phyloP scores from a whole-genome alignment of 2,888 invertebrate species.

The Rhagonycha fulva region DNA sequence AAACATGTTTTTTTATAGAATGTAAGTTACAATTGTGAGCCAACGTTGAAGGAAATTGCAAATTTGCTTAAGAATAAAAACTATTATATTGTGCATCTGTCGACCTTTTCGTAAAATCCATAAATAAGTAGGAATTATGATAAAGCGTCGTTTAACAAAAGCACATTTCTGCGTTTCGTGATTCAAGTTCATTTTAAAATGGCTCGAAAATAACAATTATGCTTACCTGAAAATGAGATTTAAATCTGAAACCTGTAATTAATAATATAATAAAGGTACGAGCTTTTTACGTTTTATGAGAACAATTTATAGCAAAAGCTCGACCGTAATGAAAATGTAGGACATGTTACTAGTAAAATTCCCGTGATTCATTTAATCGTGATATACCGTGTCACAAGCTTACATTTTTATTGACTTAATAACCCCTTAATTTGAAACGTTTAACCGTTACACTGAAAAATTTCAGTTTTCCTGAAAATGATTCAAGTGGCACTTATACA shows the following conservation, averaged over 20 bases:
- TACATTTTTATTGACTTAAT: background rate
- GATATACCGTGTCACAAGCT: background rate
- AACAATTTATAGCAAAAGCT: background rate
- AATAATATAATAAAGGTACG: background rate
- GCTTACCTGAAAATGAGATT: background rate
- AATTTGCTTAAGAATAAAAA: background rate
- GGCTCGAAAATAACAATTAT: background rate
- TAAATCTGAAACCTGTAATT: background rate
- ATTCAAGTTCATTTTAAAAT: background rate
- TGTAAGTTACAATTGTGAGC: background rate
- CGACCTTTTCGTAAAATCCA: background rate
- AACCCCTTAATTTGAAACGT: background rate
- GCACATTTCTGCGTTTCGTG: background rate
- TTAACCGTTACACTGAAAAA: background rate
- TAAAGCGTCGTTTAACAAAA: background rate
- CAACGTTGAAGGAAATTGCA: background rate
- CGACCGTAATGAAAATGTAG: background rate
- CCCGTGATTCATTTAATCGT: slow-evolving; percentile 3
- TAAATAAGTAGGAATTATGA: background rate
- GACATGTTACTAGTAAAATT: background rate
- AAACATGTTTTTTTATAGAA: background rate
- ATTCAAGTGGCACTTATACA: background rate
- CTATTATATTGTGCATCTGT: background rate
- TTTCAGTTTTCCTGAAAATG: background rate
- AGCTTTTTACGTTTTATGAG: background rate